A percentile compares a stretch with the other conserved stretches of the same genome.
Evolutionary conservation across 2,888 invertebrate species (phyloP).

Genomic region (Lomographa bimaculata): DNA sequence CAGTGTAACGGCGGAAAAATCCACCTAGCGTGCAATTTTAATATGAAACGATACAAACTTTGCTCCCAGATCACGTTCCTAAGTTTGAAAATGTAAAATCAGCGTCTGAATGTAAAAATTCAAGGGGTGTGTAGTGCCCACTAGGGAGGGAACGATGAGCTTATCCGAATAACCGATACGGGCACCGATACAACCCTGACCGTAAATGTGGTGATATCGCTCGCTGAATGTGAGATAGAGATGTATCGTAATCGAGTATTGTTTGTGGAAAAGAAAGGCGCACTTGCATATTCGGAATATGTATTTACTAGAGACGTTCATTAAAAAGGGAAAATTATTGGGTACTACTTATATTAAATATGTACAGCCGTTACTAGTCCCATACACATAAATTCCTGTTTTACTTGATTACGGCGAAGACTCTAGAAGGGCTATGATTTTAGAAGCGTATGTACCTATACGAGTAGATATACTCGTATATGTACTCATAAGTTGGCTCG

Average conservation of each 20-base stretch:
- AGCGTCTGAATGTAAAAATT: constrained; percentile 68
- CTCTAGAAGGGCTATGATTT: too few species aligned
- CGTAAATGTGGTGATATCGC: constrained; percentile 26
- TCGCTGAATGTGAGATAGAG: constrained; percentile 23
- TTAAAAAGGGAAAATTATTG: too few species aligned
- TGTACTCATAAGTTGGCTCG: too few species aligned
- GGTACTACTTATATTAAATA: too few species aligned
- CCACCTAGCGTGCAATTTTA: constrained; percentile 45
- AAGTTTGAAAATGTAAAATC: constrained; percentile 72
- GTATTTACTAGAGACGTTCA: too few species aligned
- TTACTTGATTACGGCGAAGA: too few species aligned
- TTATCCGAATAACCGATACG: constrained; percentile 28
- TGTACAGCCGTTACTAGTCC: too few species aligned
- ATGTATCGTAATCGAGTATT: constrained; percentile 24
- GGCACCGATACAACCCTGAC: constrained; percentile 23
- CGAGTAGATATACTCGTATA: too few species aligned
- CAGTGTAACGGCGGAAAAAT: constrained; percentile 20
- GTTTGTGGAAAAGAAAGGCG: constrained; percentile 7
- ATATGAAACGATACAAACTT: constrained; percentile 58
- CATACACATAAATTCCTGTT: too few species aligned
- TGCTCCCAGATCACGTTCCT: constrained; percentile 63
- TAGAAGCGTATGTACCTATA: too few species aligned
- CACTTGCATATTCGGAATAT: constrained; percentile 3
- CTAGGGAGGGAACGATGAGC: constrained; percentile 32
- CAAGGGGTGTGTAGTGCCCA: constrained; percentile 48